These are phyloP conservation scores for Eptatretus atami DNA, from an alignment of 2,797 vertebrate genomes.

Conservation along the genomic window DNA sequence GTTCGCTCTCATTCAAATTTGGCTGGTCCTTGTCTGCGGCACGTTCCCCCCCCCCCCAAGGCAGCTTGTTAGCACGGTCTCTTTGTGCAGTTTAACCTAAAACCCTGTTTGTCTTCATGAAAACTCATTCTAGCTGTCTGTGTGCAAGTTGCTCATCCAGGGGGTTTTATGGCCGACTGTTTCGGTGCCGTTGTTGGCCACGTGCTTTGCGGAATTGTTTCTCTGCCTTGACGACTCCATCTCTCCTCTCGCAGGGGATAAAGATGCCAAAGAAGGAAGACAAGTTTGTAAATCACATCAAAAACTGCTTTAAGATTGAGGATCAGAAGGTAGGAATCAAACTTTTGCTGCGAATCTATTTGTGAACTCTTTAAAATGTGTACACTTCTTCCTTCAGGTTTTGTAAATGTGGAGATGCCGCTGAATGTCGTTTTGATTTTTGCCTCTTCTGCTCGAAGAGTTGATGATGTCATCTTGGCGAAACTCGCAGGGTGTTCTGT, in stretches of 20 bases:
- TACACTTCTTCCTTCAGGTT: too few species aligned
- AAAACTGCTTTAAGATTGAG: constrained; percentile 2
- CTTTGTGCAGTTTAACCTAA: background rate
- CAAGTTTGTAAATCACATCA: constrained; percentile 1
- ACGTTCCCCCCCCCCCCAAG: too few species aligned
- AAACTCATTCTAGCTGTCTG: background rate
- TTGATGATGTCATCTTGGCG: too few species aligned
- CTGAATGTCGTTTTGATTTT: too few species aligned
- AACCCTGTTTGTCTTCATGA: background rate
- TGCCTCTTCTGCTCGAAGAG: too few species aligned
- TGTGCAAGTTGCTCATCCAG: background rate
- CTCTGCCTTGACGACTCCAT: background rate
- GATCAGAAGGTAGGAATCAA: background rate
- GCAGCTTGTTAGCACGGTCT: too few species aligned
- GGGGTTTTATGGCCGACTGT: background rate
- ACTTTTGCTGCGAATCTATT: too few species aligned
- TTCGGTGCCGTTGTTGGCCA: background rate
- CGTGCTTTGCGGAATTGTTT: background rate
- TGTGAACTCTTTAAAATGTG: too few species aligned
- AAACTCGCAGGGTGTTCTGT: too few species aligned
- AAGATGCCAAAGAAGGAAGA: constrained; percentile 2
- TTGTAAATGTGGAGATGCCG: too few species aligned
- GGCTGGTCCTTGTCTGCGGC: too few species aligned
- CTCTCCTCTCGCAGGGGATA: background rate
- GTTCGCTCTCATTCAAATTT: too few species aligned